Conservation (phyloP, 2,888 invertebrate genomes). For the Megalurothrips usitatus region DNA sequence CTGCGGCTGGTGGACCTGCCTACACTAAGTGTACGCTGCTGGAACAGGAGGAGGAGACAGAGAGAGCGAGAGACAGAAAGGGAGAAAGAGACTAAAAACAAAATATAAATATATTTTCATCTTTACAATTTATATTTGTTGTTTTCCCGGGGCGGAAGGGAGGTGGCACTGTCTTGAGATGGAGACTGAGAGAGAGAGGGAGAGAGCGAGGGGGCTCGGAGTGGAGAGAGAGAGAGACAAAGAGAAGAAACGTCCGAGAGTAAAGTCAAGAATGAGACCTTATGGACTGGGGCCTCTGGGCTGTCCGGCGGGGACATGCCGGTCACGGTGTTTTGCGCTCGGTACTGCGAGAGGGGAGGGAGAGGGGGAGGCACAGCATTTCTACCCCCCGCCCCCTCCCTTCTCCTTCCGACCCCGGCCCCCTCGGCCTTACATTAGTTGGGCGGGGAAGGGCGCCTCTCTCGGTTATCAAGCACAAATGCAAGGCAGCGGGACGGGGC, state of each 20-base stretch:
- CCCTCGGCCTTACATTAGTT: no score
- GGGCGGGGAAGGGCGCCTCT: no score
- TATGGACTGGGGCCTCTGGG: no score
- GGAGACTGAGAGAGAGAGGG: background rate
- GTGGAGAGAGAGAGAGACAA: conserved; percentile 21
- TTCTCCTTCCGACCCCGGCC: no score
- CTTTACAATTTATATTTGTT: background rate
- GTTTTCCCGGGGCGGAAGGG: no score
- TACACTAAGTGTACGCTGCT: background rate
- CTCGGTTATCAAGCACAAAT: background rate
- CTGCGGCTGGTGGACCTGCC: background rate
- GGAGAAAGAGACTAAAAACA: background rate
- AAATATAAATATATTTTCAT: background rate
- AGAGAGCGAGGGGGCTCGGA: conserved; percentile 27
- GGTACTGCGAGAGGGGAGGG: no score
- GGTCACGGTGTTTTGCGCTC: no score
- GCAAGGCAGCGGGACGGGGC: background rate
- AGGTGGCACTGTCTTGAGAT: no score
- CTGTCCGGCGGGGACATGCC: no score
- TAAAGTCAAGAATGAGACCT: no score
- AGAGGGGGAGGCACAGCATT: no score
- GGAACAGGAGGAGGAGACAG: background rate
- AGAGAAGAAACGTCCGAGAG: background rate
- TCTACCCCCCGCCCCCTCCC: no score
- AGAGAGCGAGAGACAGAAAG: background rate